These are phyloP conservation scores for Habropoda laboriosa DNA, from an alignment of 1,140 invertebrate species.

Conservation along the genomic window DNA sequence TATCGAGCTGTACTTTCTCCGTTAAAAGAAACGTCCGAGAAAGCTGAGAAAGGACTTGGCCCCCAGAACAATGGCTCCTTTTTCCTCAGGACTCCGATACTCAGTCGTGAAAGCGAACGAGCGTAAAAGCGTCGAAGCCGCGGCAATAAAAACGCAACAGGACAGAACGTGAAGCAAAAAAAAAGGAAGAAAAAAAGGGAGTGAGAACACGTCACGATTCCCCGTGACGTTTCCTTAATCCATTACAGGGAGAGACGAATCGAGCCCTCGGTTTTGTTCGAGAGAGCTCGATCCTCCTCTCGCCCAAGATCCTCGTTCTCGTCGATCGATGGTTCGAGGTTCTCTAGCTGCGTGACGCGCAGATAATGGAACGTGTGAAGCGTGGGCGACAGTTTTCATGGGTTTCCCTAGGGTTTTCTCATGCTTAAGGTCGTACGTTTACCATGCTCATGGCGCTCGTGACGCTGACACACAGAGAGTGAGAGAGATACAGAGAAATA, in stretches of 20 bases:
- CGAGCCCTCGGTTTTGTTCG: not conserved
- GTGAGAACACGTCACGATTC: not conserved
- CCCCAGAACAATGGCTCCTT: too few species aligned
- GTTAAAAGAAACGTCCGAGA: not conserved
- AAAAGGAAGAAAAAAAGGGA: too few species aligned
- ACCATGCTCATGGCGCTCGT: slow-evolving; percentile 63
- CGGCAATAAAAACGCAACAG: slow-evolving; percentile 14
- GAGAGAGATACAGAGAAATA: not conserved
- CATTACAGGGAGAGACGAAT: not conserved
- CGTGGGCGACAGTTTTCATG: slow-evolving; percentile 55
- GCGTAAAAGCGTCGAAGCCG: slow-evolving; percentile 55
- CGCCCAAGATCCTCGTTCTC: slow-evolving; percentile 21
- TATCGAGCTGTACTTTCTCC: too few species aligned
- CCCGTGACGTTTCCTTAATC: slow-evolving; percentile 12
- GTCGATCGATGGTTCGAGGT: slow-evolving; percentile 38
- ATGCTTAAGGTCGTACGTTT: slow-evolving; percentile 74
- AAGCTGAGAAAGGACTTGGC: not conserved
- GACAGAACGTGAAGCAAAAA: slow-evolving; percentile 2
- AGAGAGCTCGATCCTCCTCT: not conserved
- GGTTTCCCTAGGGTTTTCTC: slow-evolving; percentile 73
- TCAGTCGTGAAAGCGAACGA: slow-evolving; percentile 41
- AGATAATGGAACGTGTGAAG: slow-evolving; percentile 50
- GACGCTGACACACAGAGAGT: slow-evolving; percentile 37
- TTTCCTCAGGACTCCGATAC: not conserved
- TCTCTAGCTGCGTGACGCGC: slow-evolving; percentile 2